Evolutionary conservation across 2,113 vertebrate species (phyloP), one percentile per base, ranked within the genome.

Genomic region (Variabilichromis moorii): DNA sequence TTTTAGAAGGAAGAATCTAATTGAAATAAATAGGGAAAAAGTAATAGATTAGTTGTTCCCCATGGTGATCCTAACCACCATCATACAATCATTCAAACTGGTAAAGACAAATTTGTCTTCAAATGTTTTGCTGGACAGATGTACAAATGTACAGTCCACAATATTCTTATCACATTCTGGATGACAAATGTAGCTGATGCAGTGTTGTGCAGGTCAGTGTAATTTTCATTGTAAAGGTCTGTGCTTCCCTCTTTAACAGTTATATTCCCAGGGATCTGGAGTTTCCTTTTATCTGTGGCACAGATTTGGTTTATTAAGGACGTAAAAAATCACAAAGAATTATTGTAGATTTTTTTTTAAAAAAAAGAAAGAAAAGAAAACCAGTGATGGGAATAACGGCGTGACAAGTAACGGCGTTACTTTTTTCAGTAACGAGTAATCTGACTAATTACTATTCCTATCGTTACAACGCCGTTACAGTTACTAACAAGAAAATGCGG

Each of bases 311-410:
- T 55, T 55, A 55, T 55, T 55, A 55, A 55, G 21, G 53, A 55
- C 0, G 2, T 55, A 55, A 55, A 55, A 55, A 24, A 24, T 7
- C 53, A 55, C 53, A 55, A 55, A 55, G 6, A 55, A 55, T 55
- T 55, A 24, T 55, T 55, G 53, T 55, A 1, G n/a, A 5, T 50
- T 45, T 47, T 19, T 51, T 50, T 2, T 9, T 0, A 0, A 0
- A 3, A 5, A 51, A n/a, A n/a, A n/a, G n/a, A 53, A 51, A 51
- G 2, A 53, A 53, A 53, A 53, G 5, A 53, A 53, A 53, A 53
- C 51, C 51, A 53, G 19, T 53, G 51, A 21, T 53, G 19, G 9
- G 19, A 53, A 53, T 0, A 6, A 21, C 5, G 51, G 51, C 2
- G 2, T 21, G 0, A 51, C 17, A 50, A 51, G 50, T 51, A 51